Percentiles rank a stretch among this genome's conserved stretches.
Evolutionary conservation across 2,888 invertebrate species (phyloP).

Genomic region (Pyrgus malvae): DNA sequence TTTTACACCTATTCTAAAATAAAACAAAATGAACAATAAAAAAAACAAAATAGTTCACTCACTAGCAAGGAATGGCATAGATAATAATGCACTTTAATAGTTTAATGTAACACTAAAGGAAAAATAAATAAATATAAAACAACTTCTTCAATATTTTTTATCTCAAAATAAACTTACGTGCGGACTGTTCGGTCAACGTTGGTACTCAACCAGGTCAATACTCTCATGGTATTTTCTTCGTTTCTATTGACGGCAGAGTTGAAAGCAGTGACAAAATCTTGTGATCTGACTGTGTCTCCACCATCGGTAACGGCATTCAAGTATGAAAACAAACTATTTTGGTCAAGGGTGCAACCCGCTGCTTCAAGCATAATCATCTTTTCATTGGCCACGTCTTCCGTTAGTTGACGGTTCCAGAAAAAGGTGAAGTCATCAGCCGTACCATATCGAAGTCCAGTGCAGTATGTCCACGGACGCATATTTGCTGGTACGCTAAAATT

Average conservation of each 20-base stretch:
- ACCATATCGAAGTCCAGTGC: conserved; percentile 86
- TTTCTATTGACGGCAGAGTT: conserved; percentile 77
- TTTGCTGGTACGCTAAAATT: conserved; percentile 58
- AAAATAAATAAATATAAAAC: too few relatives aligned
- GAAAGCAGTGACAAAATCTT: conserved; percentile 66
- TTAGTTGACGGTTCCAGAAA: conserved; percentile 83
- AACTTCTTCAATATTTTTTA: not conserved
- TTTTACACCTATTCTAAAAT: too few relatives aligned
- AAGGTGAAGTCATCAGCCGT: conserved; percentile 83
- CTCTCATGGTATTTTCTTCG: conserved; percentile 77
- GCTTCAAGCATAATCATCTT: conserved; percentile 84
- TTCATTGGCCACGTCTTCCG: conserved; percentile 84
- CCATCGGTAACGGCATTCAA: conserved; percentile 52
- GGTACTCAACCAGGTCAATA: conserved; percentile 74
- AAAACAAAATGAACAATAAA: too few relatives aligned
- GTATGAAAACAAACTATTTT: conserved; percentile 51
- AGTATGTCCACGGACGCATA: conserved; percentile 87
- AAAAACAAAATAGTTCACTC: too few relatives aligned
- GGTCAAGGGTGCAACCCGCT: conserved; percentile 85
- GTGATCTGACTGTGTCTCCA: conserved; percentile 55
- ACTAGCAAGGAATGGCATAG: too few relatives aligned
- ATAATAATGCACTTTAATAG: too few relatives aligned
- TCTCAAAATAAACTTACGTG: conserved; percentile 10
- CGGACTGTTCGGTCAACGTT: conserved; percentile 6
- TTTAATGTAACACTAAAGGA: too few relatives aligned